Evolutionary conservation across 2,113 vertebrate genomes (phyloP), one percentile per base, ranked within the genome.

Genomic region (Glareola pratincola): DNA sequence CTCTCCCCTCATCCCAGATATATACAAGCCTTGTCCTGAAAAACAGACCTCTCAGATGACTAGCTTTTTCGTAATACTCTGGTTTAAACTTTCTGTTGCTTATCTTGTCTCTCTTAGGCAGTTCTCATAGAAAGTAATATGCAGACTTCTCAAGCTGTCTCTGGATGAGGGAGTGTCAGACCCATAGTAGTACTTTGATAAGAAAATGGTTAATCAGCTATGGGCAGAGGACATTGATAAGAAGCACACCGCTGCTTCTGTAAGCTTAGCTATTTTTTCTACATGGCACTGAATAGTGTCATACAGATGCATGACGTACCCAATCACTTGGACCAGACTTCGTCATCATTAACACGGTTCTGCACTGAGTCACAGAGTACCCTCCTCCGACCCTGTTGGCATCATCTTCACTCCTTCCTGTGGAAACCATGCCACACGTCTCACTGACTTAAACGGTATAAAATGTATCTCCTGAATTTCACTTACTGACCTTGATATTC

Each of bases 251-350:
- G 24, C 4, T n/a, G 14, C 34, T 77, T 60, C 59, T 84, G 13
- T 29, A 39, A 87, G 36, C 17, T 84, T 73, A 43, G 48, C 5
- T 60, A 5, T 45, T 89, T 48, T 63, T 91, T 80, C 67, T 77
- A 1, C 1, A 1, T 23, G 45, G 32, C 45, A 60, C 6, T 2
- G 10, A 15, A 20, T 1, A 32, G 10, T 5, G 24, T 53, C 30
- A 34, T 27, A 57, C 6, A 68, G 22, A 23, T 64, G 37, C 7
- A 3, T 8, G 53, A 48, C 2, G 0, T 22, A 59, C 12, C 36
- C 27, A 84, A 22, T 11, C 24, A 9, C 29, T 41, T 1, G 4
- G 29, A 37, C 9, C 9, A 50, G 67, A 56, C 29, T 12, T 72
- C 10, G 7, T 8, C n/a, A 59, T 50, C 11, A 3, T 54, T 63